These are phyloP conservation scores for Caenorhabditis becei DNA, from an alignment of 2,888 invertebrate genomes.

Conservation along the genomic window DNA sequence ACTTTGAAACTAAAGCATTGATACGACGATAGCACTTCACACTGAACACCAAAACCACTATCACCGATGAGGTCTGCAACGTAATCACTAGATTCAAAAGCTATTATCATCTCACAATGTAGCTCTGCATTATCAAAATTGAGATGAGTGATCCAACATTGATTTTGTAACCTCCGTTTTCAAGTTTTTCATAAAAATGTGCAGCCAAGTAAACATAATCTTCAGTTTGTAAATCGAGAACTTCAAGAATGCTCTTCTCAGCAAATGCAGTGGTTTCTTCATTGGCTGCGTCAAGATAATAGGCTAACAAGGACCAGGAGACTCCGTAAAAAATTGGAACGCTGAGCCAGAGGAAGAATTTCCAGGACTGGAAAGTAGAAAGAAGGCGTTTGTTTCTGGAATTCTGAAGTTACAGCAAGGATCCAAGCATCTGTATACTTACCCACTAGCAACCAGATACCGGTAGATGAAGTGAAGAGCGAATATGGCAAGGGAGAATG, in stretches of 20 bases:
- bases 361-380: background rate
- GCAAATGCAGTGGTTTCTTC: background rate
- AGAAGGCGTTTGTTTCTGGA: background rate
- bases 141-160: background rate
- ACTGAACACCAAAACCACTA: background rate
- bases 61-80: background rate
- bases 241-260: background rate
- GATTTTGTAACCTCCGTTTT: background rate
- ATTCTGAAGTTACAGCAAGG: background rate
- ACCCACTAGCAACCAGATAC: slow-evolving; percentile 12
- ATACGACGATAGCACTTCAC: background rate
- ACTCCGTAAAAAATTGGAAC: background rate
- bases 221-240: background rate
- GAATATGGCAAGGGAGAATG: slow-evolving; percentile 9
- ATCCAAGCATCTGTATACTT: background rate
- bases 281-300: background rate
- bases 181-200: background rate
- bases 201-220: background rate
- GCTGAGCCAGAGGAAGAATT: slow-evolving; percentile 2
- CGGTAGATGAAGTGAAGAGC: slow-evolving; percentile 23
- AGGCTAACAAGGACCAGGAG: background rate
- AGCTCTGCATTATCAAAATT: background rate
- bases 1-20: background rate
- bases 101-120: background rate
- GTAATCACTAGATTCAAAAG: background rate